Conservation (phyloP, 2,888 invertebrate genomes). For the Napeogenes sylphis region DNA sequence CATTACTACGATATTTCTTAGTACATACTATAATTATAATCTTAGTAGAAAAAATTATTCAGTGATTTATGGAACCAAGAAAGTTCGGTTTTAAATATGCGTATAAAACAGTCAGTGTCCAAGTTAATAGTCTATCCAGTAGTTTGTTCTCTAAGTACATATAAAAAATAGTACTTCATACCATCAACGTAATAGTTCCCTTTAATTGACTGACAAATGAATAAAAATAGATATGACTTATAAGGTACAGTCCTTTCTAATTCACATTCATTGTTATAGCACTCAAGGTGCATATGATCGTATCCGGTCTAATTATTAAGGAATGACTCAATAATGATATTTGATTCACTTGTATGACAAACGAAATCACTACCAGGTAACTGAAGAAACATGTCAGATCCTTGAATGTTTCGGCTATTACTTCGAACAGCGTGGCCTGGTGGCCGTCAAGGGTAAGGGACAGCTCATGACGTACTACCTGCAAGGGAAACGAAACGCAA, state of each 20-base stretch:
- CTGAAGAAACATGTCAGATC: slow-evolving; percentile 95
- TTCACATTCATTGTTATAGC: slow-evolving; percentile 1
- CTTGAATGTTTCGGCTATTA: slow-evolving; percentile 92
- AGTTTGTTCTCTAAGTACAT: too few species aligned
- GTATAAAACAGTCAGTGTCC: too few species aligned
- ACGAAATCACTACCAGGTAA: slow-evolving; percentile 82
- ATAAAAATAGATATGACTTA: slow-evolving; percentile 3
- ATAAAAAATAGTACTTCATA: too few species aligned
- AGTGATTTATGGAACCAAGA: too few species aligned
- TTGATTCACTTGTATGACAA: slow-evolving; percentile 3
- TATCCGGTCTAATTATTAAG: slow-evolving; percentile 4
- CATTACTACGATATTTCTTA: not conserved
- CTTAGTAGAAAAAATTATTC: too few species aligned
- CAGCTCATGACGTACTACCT: slow-evolving; percentile 97
- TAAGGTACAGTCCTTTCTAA: slow-evolving; percentile 3
- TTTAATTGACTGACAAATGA: not conserved
- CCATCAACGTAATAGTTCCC: too few species aligned
- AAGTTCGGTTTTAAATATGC: too few species aligned
- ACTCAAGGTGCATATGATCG: slow-evolving; percentile 4
- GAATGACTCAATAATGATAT: slow-evolving; percentile 1
- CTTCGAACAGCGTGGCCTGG: slow-evolving; percentile 95
- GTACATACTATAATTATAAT: too few species aligned
- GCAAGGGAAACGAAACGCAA: slow-evolving; percentile 72
- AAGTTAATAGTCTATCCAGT: too few species aligned
- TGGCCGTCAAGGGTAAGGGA: slow-evolving; percentile 98